phyloP scores from a whole-genome alignment of 2,113 vertebrate genomes.

The Prinia subflava region DNA sequence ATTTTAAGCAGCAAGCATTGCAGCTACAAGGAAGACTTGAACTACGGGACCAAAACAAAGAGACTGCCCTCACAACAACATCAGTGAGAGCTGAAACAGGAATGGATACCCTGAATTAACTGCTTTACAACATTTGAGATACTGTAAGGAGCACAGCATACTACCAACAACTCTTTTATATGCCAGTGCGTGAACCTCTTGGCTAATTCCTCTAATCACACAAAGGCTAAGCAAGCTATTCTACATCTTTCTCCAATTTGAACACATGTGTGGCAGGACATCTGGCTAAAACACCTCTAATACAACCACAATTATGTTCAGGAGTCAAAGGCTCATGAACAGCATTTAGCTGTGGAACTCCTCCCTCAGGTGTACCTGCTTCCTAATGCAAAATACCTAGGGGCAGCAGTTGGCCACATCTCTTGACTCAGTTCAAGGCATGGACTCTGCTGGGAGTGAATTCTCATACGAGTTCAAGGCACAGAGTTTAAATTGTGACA shows the following conservation, averaged over 20 bases:
- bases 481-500: not conserved
- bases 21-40: not conserved
- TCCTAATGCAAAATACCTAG: not conserved
- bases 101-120: not conserved
- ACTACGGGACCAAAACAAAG: fast-evolving
- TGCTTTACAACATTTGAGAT: not conserved
- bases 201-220: not conserved
- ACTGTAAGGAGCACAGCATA: not conserved
- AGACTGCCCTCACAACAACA: not conserved
- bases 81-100: not conserved
- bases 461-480: not conserved
- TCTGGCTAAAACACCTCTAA: not conserved
- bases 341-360: not conserved
- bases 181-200: fast-evolving
- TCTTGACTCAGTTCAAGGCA: not conserved
- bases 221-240: not conserved
- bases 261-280: not conserved
- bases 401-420: not conserved
- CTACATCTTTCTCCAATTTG: not conserved
- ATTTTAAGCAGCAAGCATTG: fast-evolving
- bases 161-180: not conserved
- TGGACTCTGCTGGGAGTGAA: not conserved
- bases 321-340: not conserved
- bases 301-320: not conserved
- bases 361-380: not conserved